phyloP scores from a whole-genome alignment of 2,797 vertebrate genomes.

The Notolepis coatsorum region DNA sequence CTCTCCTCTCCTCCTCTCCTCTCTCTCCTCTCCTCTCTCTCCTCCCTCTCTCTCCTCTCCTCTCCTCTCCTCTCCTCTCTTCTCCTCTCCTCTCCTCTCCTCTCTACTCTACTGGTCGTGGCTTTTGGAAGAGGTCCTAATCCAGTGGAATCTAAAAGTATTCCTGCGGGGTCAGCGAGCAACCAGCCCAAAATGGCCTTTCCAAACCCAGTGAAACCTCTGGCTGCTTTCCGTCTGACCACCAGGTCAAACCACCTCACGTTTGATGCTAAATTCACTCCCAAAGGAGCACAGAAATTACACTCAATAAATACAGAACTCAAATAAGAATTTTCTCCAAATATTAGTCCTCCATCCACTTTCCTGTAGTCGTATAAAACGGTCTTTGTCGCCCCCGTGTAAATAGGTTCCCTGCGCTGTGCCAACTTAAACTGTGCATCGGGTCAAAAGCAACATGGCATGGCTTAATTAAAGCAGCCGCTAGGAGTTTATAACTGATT shows the following conservation, averaged over 20 bases:
- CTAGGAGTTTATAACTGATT: no score
- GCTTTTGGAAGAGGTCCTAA: constrained; percentile 53
- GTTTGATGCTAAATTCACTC: constrained; percentile 76
- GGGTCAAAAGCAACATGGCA: constrained; percentile 64
- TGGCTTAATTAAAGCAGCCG: constrained; percentile 78
- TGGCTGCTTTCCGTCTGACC: constrained; percentile 70
- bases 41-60: not conserved
- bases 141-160: constrained; percentile 47
- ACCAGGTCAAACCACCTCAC: constrained; percentile 57
- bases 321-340: constrained; percentile 81
- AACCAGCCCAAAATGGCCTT: constrained; percentile 46
- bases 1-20: not conserved
- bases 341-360: constrained; percentile 76
- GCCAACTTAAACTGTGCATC: constrained; percentile 75
- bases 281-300: constrained; percentile 70
- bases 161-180: constrained; percentile 51
- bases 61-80: not conserved
- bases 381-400: constrained; percentile 65
- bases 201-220: constrained; percentile 65
- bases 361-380: constrained; percentile 69
- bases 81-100: constrained; percentile 2
- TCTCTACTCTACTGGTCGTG: constrained; percentile 28
- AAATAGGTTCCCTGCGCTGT: constrained; percentile 65
- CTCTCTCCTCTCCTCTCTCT: constrained; percentile 10
- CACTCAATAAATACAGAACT: constrained; percentile 80